Evolutionary conservation across 1,140 invertebrate genomes (phyloP), one percentile per base, ranked within the genome.

Genomic region (Xylocopa sonorina): DNA sequence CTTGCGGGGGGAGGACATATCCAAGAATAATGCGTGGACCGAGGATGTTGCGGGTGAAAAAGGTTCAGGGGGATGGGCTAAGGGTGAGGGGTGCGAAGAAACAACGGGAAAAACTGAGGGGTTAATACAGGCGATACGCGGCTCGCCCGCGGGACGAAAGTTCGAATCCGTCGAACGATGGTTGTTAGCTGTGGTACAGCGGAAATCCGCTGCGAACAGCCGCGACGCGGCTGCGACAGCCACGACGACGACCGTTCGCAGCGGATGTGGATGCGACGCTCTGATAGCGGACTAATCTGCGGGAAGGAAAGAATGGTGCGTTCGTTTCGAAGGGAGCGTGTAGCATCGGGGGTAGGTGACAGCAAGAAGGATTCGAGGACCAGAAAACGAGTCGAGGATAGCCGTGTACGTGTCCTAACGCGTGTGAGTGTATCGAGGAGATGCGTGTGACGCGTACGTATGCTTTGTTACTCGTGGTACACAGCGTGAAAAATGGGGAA

Each of bases 1-100:
- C 89, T 85, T 90, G 89, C 84, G 86, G 86, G 67, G 89, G 83
- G 86, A 85, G 67, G 75, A 38, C n/a, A 57, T 71, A 57, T 57
- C 24, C 50, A 46, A 38, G 69, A 18, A 5, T 50, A 5, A 50
- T 60, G 38, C n/a, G n/a, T n/a, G n/a, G n/a, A 32, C 5, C 18
- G 64, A 55, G 62, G 51, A 63, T n/a, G n/a, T n/a, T n/a, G n/a
- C n/a, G n/a, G n/a, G n/a, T n/a, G n/a, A n/a, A n/a, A n/a, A n/a
- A n/a, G n/a, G n/a, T n/a, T n/a, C n/a, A n/a, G n/a, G n/a, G n/a
- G n/a, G n/a, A n/a, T n/a, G n/a, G n/a, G n/a, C n/a, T n/a, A 38
- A 9, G 38, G 9, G 3, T 9, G 38, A 38, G 38, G 38, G 38
- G 38, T 38, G 9, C 21, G 55, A 58, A 58, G 53, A 58, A 18